Base-by-base conservation (phyloP, 2,113 vertebrate genomes). In the Numenius arquata region DNA sequence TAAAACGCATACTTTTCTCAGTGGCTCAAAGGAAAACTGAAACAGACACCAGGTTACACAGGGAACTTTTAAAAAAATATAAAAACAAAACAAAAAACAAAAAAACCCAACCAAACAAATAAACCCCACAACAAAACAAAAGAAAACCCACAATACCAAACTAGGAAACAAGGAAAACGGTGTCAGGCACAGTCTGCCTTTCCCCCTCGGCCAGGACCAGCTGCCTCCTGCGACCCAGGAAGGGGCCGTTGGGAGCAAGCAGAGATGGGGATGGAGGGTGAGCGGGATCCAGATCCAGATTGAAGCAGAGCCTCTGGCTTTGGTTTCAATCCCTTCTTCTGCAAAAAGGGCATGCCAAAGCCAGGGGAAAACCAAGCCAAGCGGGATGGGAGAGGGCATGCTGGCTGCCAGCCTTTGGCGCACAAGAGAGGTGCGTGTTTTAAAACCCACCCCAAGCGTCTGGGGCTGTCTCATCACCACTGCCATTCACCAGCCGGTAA, bases 181-280 rank as follows among this genome's bases (percentile, higher is more conserved):
- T 38, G 23, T 12, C 48, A 36, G 17, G 11, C 32, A 27, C 15
- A 21, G 32, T 11, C 30, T 26, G 34, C 7, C 7, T 85, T 68
- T 68, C 23, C 7, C 12, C 3, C 20, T 72, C 12, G 40, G 32
- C 50, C 19, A n/a, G 48, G 50, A 52, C 12, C 3, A 21, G 32
- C 53, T 73, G 63, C 25, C 23, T 55, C 19, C 53, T 68, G 6
- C 43, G 9, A 45, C 43, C 23, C 1, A 1, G 4, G 14, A 43
- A 1, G 0, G n/a, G 43, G 36, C 43, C 1, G 1, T 45, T 3
- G 2, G 9, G 34, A 47, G 18, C 0, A 1, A 79, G 43, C 32
- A 72, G 47, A 79, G 74, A 15, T 1, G 8, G n/a, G 19, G 77
- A 50, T 7, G 0, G 1, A 85, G 22, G n/a, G 52, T 2, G 12